Percentiles rank a stretch among this genome's conserved stretches.
These are phyloP conservation scores for Nesoenas mayeri DNA, from an alignment of 2,113 vertebrate species.

Conservation along the genomic window DNA sequence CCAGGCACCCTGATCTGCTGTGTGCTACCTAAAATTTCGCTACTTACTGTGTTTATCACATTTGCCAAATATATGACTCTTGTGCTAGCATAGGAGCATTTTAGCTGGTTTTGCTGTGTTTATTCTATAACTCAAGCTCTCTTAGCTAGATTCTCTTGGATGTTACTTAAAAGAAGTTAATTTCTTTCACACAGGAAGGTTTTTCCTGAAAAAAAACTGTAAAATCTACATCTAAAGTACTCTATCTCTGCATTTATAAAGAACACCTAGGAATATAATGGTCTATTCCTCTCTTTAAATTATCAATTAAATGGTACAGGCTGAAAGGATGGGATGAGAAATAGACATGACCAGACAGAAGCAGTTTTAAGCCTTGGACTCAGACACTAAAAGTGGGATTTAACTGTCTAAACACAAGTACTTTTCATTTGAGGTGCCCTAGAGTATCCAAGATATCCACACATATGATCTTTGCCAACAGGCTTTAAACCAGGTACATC, in stretches of 20 bases:
- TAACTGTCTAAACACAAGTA: constrained; percentile 31
- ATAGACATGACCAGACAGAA: constrained; percentile 30
- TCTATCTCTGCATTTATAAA: neutral
- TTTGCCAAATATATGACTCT: neutral
- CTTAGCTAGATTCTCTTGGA: neutral
- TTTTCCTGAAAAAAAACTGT: neutral
- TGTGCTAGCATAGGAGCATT: neutral
- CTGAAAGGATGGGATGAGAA: neutral
- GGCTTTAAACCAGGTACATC: constrained; percentile 54
- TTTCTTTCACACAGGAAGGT: neutral
- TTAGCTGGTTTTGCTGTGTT: neutral
- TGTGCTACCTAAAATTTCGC: neutral
- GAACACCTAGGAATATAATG: neutral
- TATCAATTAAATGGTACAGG: neutral
- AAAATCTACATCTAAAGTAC: neutral
- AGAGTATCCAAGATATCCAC: constrained; percentile 54
- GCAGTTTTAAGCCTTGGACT: neutral
- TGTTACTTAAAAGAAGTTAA: neutral
- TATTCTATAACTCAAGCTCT: neutral
- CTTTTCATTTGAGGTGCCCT: constrained; percentile 55
- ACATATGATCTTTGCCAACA: constrained; percentile 69
- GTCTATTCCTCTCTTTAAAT: neutral
- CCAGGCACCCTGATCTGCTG: neutral
- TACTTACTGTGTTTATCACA: neutral
- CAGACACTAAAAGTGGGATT: constrained; percentile 2